Conservation (phyloP, 2,113 vertebrate species). For the Ondatra zibethicus region DNA sequence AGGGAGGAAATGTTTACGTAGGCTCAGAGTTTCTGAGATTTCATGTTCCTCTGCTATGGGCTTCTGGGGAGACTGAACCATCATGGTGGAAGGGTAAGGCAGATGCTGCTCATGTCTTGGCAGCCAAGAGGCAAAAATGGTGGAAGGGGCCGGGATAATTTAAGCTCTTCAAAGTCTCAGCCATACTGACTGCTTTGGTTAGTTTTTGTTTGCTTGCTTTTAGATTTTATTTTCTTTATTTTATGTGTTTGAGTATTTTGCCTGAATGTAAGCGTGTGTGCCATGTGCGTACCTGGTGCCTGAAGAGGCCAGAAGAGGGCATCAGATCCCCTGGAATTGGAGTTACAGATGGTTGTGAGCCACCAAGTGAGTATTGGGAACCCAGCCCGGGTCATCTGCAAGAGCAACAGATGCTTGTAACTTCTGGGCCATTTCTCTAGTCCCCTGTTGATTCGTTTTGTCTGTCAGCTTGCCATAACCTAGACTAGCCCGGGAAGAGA, state of each 20-base stretch:
- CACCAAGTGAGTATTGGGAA: not conserved
- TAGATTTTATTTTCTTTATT: not conserved
- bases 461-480: not conserved
- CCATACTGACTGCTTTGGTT: not conserved
- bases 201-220: not conserved
- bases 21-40: not conserved
- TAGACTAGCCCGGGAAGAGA: not conserved
- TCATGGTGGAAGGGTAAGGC: not conserved
- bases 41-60: not conserved
- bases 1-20: not conserved
- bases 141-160: not conserved
- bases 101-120: not conserved
- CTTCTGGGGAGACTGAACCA: not conserved
- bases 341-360: not conserved
- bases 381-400: not conserved
- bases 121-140: not conserved
- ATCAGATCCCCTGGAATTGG: not conserved
- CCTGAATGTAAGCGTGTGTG: not conserved
- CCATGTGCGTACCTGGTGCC: not conserved
- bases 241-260: not conserved
- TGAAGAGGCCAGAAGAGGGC: not conserved
- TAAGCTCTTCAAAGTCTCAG: not conserved
- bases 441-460: too few relatives aligned
- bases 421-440: not conserved
- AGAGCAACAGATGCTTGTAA: not conserved